Base-by-base conservation (phyloP, 2,888 invertebrate genomes). In the Melitaea athalia region DNA sequence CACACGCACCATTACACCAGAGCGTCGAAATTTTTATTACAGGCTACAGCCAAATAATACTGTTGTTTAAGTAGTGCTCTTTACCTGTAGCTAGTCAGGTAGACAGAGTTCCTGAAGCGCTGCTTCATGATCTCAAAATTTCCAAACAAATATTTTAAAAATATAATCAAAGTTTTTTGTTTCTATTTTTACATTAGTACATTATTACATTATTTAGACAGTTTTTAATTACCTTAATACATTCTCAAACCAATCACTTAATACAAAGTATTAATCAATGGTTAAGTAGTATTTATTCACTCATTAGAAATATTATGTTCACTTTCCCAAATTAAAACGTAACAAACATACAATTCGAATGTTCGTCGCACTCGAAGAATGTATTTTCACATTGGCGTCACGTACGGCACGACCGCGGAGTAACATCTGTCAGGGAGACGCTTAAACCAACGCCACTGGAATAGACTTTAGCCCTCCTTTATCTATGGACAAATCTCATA, bases 361-460 rank as follows among this genome's bases (percentile, higher is more conserved):
- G 82, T 79, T 75, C 72, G 73, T 77, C 75, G 76, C 80, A 80
- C 78, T 76, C 74, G 76, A 76, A 75, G 68, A 59, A 69, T 67
- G 75, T 75, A 76, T 85, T 84, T 88, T 86, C 82, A 85, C 80
- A 89, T 84, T 83, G 72, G 73, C 81, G 86, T 86, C 89, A 89
- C 88, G 89, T 88, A 83, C 73, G 68, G 67, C 59, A 61, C 67
- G 74, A 71, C 63, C 67, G 69, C 72, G 78, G 75, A 79, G 80
- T 74, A 81, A 80, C 88, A 88, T 88, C 84, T 89, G 89, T 87
- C 85, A 85, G 75, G 74, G 80, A 79, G 80, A 80, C 83, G 81
- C 83, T 84, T 82, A 83, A 67, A 59, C 59, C 64, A 67, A 64
- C 84, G 80, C 79, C 84, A 79, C 80, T 82, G 82, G 81, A 83